Evolutionary conservation across 1,140 invertebrate genomes (phyloP).

Genomic region (Drosophila kanapiae): DNA sequence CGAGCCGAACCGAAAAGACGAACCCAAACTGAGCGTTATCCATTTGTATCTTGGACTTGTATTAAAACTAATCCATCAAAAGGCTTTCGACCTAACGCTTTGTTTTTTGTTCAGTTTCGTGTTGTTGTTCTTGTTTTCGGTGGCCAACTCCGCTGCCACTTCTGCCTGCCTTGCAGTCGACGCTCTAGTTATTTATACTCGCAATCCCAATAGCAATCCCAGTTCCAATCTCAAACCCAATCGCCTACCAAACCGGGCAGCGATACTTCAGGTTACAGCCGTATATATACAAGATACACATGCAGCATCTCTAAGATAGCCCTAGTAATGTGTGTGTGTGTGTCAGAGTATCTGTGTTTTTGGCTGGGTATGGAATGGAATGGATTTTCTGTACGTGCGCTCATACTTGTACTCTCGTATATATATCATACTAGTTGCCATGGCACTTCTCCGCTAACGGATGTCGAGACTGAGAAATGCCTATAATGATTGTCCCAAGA

Average conservation of each 20-base stretch:
- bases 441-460: conserved; percentile 51
- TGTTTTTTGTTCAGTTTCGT: background rate
- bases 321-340: conserved; percentile 35
- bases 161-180: conserved; percentile 25
- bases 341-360: conserved; percentile 23
- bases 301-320: conserved; percentile 73
- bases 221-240: conserved; percentile 38
- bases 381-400: conserved; percentile 42
- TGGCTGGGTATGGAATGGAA: conserved; percentile 36
- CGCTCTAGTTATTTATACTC: conserved; percentile 54
- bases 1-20: conserved; percentile 36
- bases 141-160: conserved; percentile 1
- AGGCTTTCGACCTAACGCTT: conserved; percentile 67
- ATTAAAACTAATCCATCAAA: conserved; percentile 83
- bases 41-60: conserved; percentile 60
- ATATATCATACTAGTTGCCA: conserved; percentile 50
- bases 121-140: conserved; percentile 32
- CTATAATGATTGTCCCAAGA: conserved; percentile 53
- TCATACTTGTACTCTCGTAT: conserved; percentile 18
- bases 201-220: conserved; percentile 37
- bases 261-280: conserved; percentile 72
- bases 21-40: conserved; percentile 62
- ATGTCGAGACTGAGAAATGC: conserved; percentile 49
- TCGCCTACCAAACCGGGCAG: conserved; percentile 46
- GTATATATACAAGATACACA: conserved; percentile 47